phyloP scores from a whole-genome alignment of 1,140 invertebrate genomes.

The Coenobita brevimanus region DNA sequence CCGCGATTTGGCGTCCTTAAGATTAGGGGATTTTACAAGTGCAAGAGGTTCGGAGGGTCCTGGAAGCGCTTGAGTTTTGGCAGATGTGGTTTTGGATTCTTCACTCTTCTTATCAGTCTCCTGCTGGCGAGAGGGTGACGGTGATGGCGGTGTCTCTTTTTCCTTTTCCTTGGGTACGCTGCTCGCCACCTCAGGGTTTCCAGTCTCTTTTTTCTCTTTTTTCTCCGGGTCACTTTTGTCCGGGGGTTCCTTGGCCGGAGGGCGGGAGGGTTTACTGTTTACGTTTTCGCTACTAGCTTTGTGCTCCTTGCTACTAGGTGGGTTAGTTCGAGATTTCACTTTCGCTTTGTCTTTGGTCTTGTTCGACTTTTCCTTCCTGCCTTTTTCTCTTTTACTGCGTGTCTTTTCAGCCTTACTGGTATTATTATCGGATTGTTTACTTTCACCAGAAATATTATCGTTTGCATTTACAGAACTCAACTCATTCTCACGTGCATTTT shows the following conservation, averaged over 20 bases:
- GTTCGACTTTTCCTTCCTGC: constrained; percentile 41
- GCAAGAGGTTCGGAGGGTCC: neutral
- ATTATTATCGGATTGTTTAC: neutral
- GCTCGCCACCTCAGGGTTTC: neutral
- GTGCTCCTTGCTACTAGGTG: neutral
- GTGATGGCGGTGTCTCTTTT: neutral
- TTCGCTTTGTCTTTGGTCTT: constrained; percentile 19
- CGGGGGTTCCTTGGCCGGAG: constrained; percentile 32
- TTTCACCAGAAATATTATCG: neutral
- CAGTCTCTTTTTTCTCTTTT: neutral
- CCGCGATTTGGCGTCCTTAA: constrained; percentile 5
- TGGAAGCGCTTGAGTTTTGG: constrained; percentile 28
- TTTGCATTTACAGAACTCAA: neutral
- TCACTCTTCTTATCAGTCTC: neutral
- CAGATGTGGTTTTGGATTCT: neutral
- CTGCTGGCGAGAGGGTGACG: neutral
- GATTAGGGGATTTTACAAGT: neutral
- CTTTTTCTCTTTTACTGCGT: constrained; percentile 17
- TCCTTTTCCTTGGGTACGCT: neutral
- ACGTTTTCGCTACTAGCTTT: neutral
- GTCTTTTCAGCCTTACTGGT: constrained; percentile 1
- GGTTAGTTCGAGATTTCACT: neutral
- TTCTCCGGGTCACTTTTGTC: constrained; percentile 26
- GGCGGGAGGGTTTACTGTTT: constrained; percentile 31
- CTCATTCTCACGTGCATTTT: no score